Base-by-base conservation (phyloP, 2,888 invertebrate species). In the Papilio demoleus region DNA sequence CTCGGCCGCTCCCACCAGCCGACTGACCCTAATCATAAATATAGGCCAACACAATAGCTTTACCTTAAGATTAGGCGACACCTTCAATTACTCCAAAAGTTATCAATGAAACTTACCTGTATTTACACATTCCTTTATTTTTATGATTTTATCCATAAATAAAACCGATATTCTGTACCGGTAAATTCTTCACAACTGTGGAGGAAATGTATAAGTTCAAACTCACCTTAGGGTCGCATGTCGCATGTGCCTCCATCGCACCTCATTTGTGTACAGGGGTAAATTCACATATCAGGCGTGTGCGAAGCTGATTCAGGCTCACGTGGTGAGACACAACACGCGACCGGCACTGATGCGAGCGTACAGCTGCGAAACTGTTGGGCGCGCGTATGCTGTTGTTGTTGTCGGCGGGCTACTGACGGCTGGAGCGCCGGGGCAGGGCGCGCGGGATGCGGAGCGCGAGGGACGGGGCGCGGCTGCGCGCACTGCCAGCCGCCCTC, bases 181-280 rank as follows among this genome's bases (percentile, higher is more conserved):
- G 31, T 4, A 56, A 56, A 56, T 17, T 17, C 53, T 34, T 69
- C 63, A 62, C 40, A 65, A 68, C 40, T 50, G 67, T 59, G 67
- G 47, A 53, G 38, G 42, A 22, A 24, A n/a, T 17, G 8, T 42
- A 64, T 61, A 70, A 72, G 69, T 70, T 70, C 70, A 31, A 68
- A 75, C 88, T 87, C 73, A 92, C 92, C 90, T 90, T 86, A 88
- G 88, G 90, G 90, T 92, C 90, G 91, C 92, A 92, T 92, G 81
- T 87, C 89, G 85, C 81, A 83, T 76, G 82, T 76, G 75, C 76
- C 73, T 77, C 78, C 77, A 80, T 77, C 80, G 79, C 80, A 77
- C 85, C 83, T 81, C 90, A 88, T 89, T 81, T 78, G 27, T 38
- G 47, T 81, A 79, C 77, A 78, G 79, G 78, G 79, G 80, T 82